Base-by-base conservation (phyloP, 2,888 invertebrate genomes). In the Melanostoma scalare region DNA sequence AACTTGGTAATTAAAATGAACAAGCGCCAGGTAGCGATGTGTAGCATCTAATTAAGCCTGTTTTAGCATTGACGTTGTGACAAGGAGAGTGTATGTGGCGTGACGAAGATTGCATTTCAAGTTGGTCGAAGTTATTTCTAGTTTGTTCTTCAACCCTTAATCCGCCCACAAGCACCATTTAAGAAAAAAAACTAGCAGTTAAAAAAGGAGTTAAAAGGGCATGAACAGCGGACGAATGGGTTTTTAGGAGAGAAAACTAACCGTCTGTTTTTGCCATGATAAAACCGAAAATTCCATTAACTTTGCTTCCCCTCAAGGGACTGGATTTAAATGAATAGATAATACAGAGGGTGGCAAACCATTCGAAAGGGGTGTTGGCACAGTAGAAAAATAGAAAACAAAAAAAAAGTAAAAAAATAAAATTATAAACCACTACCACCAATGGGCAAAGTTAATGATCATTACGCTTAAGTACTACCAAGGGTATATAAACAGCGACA, bases 291-390 rank as follows among this genome's bases (percentile, higher is more conserved):
- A 78, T 50, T 53, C 72, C 67, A 78, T 78, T 78, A 73, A 78
- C 46, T 73, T 60, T 53, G 10, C 72, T 35, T 46, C 72, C 78
- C 72, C 78, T 67, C 44, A 58, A 60, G 65, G 72, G 72, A 72
- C 67, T 65, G 58, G 65, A 78, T 65, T 78, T 72, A 65, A 78
- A 78, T 78, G 77, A 72, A 65, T 68, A 75, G 60, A 68, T 68
- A 44, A 53, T 35, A 36, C 42, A 36, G 53, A 67, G 77, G 77
- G 77, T 72, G 72, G 63, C 72, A 50, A 78, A 71, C 61, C 44
- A 65, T 77, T 71, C 65, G 6, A 77, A 56, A 50, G 65, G 71
- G 67, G 52, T 78, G 65, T 53, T 67, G 65, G 20, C 61, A 69
- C 9, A 36, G 50, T 63, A 36, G 20, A 36, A 55, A 40, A 69